Base-by-base conservation (phyloP, 1,140 invertebrate genomes). In the Cotesia typhae region DNA sequence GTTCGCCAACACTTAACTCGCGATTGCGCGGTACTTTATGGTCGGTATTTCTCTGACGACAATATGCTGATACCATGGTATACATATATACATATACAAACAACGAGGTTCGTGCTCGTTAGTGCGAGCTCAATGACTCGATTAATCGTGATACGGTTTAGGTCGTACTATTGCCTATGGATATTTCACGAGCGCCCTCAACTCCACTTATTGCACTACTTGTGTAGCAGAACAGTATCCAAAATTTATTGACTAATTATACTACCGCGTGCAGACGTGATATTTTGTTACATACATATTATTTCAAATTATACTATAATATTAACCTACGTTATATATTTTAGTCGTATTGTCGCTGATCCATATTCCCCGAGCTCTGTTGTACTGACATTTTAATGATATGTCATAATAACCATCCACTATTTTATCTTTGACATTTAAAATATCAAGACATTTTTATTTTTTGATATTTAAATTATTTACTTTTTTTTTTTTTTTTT, bases 51-150 rank as follows among this genome's bases (percentile, higher is more conserved):
- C 12, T 67, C n/a, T 51, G 14, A 12, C 28, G 66, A 67, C 51
- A 67, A 67, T 67, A 67, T 67, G n/a, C 66, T 28, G 28, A 28
- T 10, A 9, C 17, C n/a, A 55, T 6, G 17, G 12, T 55, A 55
- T 4, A 55, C 5, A 55, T 3, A 55, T 14, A 55, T 55, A 57
- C 17, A 36, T 35, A 14, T 10, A 14, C 10, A 55, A 57, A 35
- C 17, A 35, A 4, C 6, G 7, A 51, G 9, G 14, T 28, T 59
- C 60, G 20, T 14, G 52, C 37, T 72, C 57, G 57, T 72, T 72
- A 67, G 55, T 60, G 65, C 64, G 20, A 60, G 64, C 63, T 60
- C 70, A 72, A 72, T 57, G 64, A 66, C 35, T 72, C 55, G 70
- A 53, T 72, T 72, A 67, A 67, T 72, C 63, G 70, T 60, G 17